phyloP scores from a whole-genome alignment of 2,797 vertebrate species.

The Melanotaenia boesemani region DNA sequence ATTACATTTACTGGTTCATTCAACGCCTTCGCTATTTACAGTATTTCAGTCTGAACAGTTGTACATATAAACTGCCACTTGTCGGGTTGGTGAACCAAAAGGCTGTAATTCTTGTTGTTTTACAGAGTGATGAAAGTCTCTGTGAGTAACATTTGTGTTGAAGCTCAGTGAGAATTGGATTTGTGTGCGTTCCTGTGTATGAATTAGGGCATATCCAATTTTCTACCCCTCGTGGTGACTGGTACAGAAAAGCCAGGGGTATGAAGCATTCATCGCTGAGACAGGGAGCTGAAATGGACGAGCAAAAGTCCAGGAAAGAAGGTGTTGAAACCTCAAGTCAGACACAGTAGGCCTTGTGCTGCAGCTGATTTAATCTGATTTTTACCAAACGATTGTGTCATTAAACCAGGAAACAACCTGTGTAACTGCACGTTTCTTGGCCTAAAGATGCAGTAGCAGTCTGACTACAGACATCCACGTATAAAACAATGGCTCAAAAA shows the following conservation, averaged over 20 bases:
- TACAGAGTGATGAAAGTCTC: constrained; percentile 24
- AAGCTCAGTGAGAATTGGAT: constrained; percentile 27
- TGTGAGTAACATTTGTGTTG: constrained; percentile 36
- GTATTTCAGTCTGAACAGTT: not conserved
- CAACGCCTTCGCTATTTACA: not conserved
- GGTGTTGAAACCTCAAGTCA: constrained; percentile 1
- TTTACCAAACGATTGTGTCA: constrained; percentile 13
- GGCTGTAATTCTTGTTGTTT: constrained; percentile 37
- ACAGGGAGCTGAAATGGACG: constrained; percentile 16
- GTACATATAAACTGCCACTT: not conserved
- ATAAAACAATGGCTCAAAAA: not conserved
- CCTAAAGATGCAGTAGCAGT: not conserved
- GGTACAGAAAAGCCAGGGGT: constrained; percentile 20
- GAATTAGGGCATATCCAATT: constrained; percentile 59
- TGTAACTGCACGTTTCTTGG: not conserved
- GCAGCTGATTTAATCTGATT: constrained; percentile 1
- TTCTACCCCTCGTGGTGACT: constrained; percentile 32
- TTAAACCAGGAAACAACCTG: not conserved
- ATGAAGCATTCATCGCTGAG: constrained; percentile 65
- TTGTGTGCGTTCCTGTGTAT: constrained; percentile 29
- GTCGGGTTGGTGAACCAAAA: not conserved
- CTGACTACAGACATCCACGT: not conserved
- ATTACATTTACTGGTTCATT: not conserved
- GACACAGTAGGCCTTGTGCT: not conserved
- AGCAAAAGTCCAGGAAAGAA: constrained; percentile 21